Evolutionary conservation across 2,888 invertebrate genomes (phyloP).

Genomic region (Cephalotes varians): DNA sequence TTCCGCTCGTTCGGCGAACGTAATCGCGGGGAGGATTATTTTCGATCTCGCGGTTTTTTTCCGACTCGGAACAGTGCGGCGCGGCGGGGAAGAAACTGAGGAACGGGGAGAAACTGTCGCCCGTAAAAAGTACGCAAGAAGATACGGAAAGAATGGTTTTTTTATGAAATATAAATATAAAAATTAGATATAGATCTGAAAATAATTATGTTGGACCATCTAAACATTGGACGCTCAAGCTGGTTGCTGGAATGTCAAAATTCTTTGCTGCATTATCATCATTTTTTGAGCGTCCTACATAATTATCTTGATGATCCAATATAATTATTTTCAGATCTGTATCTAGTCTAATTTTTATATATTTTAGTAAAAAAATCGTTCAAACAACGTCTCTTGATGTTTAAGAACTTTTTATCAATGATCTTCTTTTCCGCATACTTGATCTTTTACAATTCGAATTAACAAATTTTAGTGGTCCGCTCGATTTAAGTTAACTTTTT

Average conservation of each 20-base stretch:
- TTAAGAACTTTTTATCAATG: background rate
- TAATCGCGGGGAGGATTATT: background rate
- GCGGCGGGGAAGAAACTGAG: background rate
- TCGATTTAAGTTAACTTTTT: constrained; percentile 1
- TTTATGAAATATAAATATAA: background rate
- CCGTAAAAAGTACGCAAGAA: background rate
- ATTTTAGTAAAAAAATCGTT: no score
- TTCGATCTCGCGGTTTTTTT: background rate
- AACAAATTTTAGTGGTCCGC: background rate
- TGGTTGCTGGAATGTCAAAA: no score
- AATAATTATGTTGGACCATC: no score
- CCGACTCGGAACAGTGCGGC: background rate
- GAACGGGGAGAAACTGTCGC: background rate
- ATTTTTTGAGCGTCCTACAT: background rate
- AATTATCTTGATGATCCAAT: background rate
- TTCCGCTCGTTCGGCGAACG: constrained; percentile 73
- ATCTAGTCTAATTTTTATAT: no score
- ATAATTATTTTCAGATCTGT: background rate
- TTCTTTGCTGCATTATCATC: no score
- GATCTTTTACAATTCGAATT: background rate
- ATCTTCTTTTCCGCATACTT: background rate
- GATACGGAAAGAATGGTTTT: background rate
- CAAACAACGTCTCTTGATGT: no score
- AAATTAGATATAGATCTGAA: background rate
- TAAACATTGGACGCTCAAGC: no score